Evolutionary conservation across 2,797 vertebrate species (phyloP).

Genomic region (Kryptolebias ocellatus): DNA sequence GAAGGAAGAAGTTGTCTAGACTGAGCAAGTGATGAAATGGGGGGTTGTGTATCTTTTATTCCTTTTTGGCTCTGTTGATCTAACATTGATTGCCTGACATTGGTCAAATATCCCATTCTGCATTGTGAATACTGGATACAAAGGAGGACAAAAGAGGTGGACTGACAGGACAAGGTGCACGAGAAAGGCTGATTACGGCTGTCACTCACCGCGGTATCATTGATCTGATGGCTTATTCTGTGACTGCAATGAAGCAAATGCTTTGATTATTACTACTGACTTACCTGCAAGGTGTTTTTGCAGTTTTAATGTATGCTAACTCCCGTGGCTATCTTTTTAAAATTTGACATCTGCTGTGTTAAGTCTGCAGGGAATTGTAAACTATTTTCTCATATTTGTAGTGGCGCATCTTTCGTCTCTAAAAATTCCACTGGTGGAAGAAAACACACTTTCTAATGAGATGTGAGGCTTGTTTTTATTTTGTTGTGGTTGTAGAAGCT

Average conservation of each 20-base stretch:
- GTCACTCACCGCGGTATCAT: constrained; percentile 39
- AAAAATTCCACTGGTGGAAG: constrained; percentile 29
- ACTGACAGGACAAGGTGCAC: constrained; percentile 39
- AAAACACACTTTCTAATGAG: background rate
- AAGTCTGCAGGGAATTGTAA: constrained; percentile 14
- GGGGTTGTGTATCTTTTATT: constrained; percentile 29
- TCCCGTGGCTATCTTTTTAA: constrained; percentile 2
- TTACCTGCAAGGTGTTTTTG: constrained; percentile 9
- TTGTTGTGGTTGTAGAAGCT: constrained; percentile 22
- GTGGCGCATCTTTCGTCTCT: constrained; percentile 34
- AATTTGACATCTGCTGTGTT: background rate
- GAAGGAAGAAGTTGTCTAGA: constrained; percentile 50
- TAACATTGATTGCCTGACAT: constrained; percentile 70
- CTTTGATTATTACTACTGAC: constrained; percentile 32
- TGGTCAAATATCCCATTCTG: constrained; percentile 72
- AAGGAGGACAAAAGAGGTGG: background rate
- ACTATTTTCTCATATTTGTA: constrained; percentile 24
- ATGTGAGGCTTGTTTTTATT: constrained; percentile 28
- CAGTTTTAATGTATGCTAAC: constrained; percentile 9
- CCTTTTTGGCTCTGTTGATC: constrained; percentile 64
- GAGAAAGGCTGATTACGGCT: constrained; percentile 52
- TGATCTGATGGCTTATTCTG: constrained; percentile 52
- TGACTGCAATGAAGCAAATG: constrained; percentile 46
- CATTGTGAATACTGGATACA: constrained; percentile 49
- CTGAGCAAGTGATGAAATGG: constrained; percentile 31